phyloP scores from a whole-genome alignment of 2,888 invertebrate species.

The Drosophila gaucha region DNA sequence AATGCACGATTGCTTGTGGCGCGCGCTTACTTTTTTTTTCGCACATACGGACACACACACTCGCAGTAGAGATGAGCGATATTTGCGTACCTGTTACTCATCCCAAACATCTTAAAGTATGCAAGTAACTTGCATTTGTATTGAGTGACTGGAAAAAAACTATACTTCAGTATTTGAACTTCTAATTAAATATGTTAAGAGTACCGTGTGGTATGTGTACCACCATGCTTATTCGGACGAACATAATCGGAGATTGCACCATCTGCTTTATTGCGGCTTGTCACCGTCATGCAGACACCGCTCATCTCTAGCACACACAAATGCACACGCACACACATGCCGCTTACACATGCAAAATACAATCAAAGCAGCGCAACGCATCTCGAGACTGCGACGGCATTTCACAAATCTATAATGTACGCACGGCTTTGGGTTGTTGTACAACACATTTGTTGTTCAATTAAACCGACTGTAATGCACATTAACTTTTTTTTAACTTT shows the following conservation, averaged over 20 bases:
- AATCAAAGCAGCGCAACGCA: conserved; percentile 72
- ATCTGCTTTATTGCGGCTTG: conserved; percentile 8
- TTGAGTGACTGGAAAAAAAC: not conserved
- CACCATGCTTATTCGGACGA: not conserved
- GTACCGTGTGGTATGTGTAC: not conserved
- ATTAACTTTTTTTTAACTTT: conserved; percentile 29
- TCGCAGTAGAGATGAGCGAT: conserved; percentile 47
- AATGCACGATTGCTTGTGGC: conserved; percentile 64
- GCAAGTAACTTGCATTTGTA: conserved; percentile 1
- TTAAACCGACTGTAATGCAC: conserved; percentile 13
- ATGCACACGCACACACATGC: conserved; percentile 55
- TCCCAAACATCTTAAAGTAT: conserved; percentile 19
- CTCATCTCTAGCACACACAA: conserved; percentile 57
- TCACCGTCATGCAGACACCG: conserved; percentile 14
- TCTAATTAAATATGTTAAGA: not conserved
- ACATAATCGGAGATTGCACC: too few relatives aligned
- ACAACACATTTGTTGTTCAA: conserved; percentile 39
- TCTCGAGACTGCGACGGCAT: conserved; percentile 72
- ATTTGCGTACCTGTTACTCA: conserved; percentile 51
- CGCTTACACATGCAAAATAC: conserved; percentile 60
- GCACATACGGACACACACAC: conserved; percentile 40
- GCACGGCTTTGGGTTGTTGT: conserved; percentile 26
- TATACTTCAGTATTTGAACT: not conserved
- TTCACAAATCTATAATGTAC: conserved; percentile 57
- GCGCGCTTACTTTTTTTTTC: conserved; percentile 76